Conservation (phyloP, 2,888 invertebrate species). For the Baronia brevicornis region DNA sequence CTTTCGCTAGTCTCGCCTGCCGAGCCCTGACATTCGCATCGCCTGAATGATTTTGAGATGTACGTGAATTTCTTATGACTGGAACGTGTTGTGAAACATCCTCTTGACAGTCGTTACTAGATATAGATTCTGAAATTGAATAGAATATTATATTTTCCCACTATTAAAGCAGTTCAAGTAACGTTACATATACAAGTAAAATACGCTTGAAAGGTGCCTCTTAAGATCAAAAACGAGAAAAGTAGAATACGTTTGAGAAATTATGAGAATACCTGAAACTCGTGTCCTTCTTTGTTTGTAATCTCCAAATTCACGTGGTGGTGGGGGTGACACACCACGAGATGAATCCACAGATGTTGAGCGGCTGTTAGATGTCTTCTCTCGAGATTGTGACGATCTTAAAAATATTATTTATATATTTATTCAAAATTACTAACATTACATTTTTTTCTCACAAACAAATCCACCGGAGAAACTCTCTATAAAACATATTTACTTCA, state of each 20-base stretch:
- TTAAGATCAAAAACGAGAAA: too few species aligned
- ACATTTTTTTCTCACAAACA: too few species aligned
- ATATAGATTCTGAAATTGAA: constrained; percentile 50
- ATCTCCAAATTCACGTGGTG: constrained; percentile 55
- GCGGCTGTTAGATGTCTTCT: constrained; percentile 78
- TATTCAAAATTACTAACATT: too few species aligned
- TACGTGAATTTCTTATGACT: constrained; percentile 53
- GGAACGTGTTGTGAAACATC: constrained; percentile 59
- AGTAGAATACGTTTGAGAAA: too few species aligned
- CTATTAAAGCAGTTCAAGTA: neutral
- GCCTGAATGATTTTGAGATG: constrained; percentile 46
- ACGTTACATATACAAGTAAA: too few species aligned
- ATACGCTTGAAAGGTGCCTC: too few species aligned
- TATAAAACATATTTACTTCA: too few species aligned
- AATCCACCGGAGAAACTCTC: too few species aligned
- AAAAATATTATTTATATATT: neutral
- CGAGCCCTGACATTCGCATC: constrained; percentile 62
- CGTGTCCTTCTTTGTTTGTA: constrained; percentile 45
- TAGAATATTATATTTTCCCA: neutral
- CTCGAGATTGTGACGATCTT: constrained; percentile 78
- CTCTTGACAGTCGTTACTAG: constrained; percentile 62
- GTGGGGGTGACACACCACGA: constrained; percentile 55
- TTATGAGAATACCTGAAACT: constrained; percentile 48
- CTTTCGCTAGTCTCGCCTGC: constrained; percentile 63
- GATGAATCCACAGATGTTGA: constrained; percentile 70